These are phyloP conservation scores for Argyrosomus japonicus DNA, from an alignment of 2,113 vertebrate species.

Conservation along the genomic window DNA sequence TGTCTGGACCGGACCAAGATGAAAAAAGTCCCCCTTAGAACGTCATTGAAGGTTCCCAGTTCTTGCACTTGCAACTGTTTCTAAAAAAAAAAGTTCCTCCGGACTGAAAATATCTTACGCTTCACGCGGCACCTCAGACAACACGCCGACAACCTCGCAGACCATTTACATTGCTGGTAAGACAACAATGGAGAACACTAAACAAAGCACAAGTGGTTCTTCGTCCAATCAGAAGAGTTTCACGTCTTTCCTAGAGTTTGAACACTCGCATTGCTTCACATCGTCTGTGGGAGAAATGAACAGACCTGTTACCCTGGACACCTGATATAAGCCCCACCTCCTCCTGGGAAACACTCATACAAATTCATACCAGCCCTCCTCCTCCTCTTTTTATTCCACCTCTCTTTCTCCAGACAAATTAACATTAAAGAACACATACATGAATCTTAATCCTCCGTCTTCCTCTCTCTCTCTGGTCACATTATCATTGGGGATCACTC, in stretches of 20 bases:
- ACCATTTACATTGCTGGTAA: too few relatives aligned
- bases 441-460: conserved; percentile 66
- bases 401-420: conserved; percentile 79
- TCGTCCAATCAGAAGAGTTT: neutral
- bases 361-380: conserved; percentile 39
- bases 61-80: too few relatives aligned
- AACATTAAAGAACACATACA: conserved; percentile 69
- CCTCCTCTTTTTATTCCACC: conserved; percentile 3
- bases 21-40: too few relatives aligned
- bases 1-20: too few relatives aligned
- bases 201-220: too few relatives aligned
- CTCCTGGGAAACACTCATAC: conserved; percentile 55
- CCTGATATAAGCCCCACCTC: conserved; percentile 10
- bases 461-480: conserved; percentile 27
- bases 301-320: neutral
- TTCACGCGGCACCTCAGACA: too few relatives aligned
- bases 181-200: too few relatives aligned
- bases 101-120: too few relatives aligned
- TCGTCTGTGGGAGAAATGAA: neutral
- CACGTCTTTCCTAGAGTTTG: neutral
- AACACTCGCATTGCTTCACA: neutral
- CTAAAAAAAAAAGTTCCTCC: too few relatives aligned
- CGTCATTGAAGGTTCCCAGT: too few relatives aligned
- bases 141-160: too few relatives aligned
- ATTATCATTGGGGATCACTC: conserved; percentile 55